Conservation (phyloP, 2,797 vertebrate species). For the Acomys russatus region DNA sequence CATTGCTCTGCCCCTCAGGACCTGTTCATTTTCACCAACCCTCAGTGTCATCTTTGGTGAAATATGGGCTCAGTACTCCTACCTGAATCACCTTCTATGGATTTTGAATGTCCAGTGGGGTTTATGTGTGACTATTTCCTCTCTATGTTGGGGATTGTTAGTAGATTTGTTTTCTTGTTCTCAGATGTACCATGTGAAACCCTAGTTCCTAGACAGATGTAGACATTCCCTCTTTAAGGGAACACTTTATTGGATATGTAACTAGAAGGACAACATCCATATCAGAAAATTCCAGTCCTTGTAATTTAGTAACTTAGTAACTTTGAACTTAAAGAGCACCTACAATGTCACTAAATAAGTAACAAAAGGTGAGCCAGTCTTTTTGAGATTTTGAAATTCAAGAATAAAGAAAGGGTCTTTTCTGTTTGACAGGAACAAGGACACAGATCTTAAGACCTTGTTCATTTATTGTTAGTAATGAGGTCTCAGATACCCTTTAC, state of each 20-base stretch:
- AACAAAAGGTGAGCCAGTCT: background rate
- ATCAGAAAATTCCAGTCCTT: slow-evolving; percentile 16
- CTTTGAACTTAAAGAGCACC: background rate
- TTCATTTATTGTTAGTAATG: slow-evolving; percentile 55
- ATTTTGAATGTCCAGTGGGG: background rate
- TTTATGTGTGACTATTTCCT: background rate
- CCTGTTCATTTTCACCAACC: background rate
- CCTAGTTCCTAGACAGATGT: background rate
- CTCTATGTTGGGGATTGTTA: background rate
- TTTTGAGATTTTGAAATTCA: slow-evolving; percentile 53
- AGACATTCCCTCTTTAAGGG: background rate
- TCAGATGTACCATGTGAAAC: background rate
- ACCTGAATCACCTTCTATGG: background rate
- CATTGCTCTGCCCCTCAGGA: background rate
- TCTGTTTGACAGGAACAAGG: background rate
- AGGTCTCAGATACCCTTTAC: background rate
- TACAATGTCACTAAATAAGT: slow-evolving; percentile 49
- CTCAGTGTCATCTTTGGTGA: slow-evolving; percentile 15
- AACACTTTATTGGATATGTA: slow-evolving; percentile 22
- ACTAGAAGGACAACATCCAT: background rate
- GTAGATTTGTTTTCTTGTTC: slow-evolving; percentile 17
- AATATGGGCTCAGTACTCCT: background rate
- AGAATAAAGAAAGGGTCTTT: slow-evolving; percentile 12
- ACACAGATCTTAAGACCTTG: slow-evolving; percentile 43
- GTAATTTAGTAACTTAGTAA: slow-evolving; percentile 48